phyloP scores from a whole-genome alignment of 2,113 vertebrate genomes.

The Polypterus senegalus region DNA sequence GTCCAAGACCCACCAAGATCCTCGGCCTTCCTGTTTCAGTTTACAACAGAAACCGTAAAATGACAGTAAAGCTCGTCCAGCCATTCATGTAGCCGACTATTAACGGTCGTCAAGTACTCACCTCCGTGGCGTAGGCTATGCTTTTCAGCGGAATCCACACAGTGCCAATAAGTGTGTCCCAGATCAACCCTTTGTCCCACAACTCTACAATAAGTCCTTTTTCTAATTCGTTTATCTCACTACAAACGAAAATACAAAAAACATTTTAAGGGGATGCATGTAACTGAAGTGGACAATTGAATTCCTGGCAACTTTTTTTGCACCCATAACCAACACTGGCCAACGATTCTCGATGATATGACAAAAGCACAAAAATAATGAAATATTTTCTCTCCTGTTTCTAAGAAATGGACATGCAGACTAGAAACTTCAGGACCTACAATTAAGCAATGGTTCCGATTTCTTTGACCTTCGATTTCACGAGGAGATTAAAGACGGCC shows the following conservation, averaged over 20 bases:
- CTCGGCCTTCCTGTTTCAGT: slow-evolving; percentile 35
- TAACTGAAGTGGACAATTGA: too few relatives aligned
- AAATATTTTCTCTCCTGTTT: too few relatives aligned
- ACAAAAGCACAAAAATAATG: too few relatives aligned
- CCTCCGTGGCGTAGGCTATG: slow-evolving; percentile 32
- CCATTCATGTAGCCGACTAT: background rate
- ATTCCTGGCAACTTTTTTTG: too few relatives aligned
- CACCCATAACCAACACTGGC: too few relatives aligned
- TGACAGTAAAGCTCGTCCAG: background rate
- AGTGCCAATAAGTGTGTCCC: slow-evolving; percentile 39
- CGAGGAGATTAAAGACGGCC: background rate
- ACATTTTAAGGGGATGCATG: background rate
- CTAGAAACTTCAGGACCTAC: too few relatives aligned
- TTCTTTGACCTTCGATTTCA: too few relatives aligned
- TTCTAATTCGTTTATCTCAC: slow-evolving; percentile 35
- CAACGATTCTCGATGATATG: too few relatives aligned
- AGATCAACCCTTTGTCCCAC: slow-evolving; percentile 42
- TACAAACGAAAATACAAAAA: slow-evolving; percentile 19
- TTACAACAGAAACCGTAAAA: background rate
- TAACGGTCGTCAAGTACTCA: slow-evolving; percentile 19
- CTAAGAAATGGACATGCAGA: too few relatives aligned
- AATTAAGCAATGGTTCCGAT: too few relatives aligned
- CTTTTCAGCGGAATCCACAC: slow-evolving; percentile 38
- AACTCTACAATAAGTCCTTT: slow-evolving; percentile 38
- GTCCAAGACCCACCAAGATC: slow-evolving; percentile 39